A percentile compares a stretch with the other conserved stretches of the same genome.
Evolutionary conservation across 2,797 vertebrate species (phyloP).

Genomic region (Poecilia gillii): DNA sequence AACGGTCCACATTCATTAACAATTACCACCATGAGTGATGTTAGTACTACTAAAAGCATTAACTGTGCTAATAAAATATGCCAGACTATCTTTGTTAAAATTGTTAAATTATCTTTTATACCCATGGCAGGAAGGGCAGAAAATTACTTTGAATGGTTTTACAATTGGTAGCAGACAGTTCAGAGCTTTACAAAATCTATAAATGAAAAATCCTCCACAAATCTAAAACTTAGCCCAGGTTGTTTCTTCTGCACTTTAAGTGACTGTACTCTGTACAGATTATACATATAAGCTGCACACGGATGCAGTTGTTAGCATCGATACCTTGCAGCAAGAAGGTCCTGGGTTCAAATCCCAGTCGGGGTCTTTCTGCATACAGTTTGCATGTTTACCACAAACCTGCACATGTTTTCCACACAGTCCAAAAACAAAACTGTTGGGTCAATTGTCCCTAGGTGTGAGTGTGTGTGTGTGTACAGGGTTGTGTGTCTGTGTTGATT

Average conservation of each 20-base stretch:
- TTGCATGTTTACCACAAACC: no score
- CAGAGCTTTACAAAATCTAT: neutral
- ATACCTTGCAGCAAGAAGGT: neutral
- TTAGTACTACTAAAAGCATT: neutral
- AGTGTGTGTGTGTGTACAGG: no score
- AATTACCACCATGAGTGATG: neutral
- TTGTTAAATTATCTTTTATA: neutral
- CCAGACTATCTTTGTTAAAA: neutral
- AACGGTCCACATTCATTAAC: neutral
- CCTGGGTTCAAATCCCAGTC: neutral
- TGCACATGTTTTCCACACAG: no score
- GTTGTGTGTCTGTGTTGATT: no score
- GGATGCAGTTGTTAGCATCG: neutral
- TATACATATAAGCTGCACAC: neutral
- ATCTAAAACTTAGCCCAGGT: neutral
- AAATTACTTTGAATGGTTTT: neutral
- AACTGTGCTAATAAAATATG: neutral
- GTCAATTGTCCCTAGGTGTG: no score
- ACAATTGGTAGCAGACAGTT: neutral
- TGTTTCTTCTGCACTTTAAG: neutral
- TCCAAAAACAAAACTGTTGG: no score
- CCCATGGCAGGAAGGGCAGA: neutral
- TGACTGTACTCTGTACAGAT: neutral
- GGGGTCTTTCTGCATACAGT: no score
- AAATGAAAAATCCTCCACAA: neutral